These are phyloP conservation scores for Hirundo rustica DNA, from an alignment of 2,797 vertebrate genomes.

Conservation along the genomic window DNA sequence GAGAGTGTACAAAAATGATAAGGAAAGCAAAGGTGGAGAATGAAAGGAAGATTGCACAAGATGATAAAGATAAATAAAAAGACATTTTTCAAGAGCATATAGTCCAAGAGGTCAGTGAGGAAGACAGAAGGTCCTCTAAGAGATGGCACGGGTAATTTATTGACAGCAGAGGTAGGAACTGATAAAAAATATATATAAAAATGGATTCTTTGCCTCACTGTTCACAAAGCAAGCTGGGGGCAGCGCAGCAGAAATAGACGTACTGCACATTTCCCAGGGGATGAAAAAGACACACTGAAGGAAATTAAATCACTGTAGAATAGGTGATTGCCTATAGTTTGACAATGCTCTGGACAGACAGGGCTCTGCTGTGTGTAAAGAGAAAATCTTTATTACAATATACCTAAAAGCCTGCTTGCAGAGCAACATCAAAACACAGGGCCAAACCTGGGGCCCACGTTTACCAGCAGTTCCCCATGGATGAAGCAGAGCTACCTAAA, in stretches of 20 bases:
- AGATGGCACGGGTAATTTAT: conserved; percentile 65
- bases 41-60: conserved; percentile 55
- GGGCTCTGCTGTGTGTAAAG: neutral
- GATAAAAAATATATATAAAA: conserved; percentile 59
- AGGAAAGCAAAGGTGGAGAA: conserved; percentile 64
- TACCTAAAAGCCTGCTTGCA: neutral
- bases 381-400: conserved; percentile 48
- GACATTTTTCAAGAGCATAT: conserved; percentile 53
- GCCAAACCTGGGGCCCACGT: neutral
- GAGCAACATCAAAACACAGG: neutral
- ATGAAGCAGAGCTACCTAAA: neutral
- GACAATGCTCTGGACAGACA: conserved; percentile 36
- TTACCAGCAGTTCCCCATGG: neutral
- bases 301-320: conserved; percentile 67
- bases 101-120: conserved; percentile 51
- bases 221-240: conserved; percentile 53
- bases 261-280: conserved; percentile 56
- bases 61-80: conserved; percentile 71
- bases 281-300: conserved; percentile 52
- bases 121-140: conserved; percentile 63
- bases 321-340: conserved; percentile 48
- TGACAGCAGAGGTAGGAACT: conserved; percentile 64
- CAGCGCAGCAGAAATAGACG: conserved; percentile 38
- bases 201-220: conserved; percentile 52
- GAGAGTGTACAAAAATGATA: conserved; percentile 57